Evolutionary conservation across 1,140 invertebrate species (phyloP).

Genomic region (Achatina immaculata): DNA sequence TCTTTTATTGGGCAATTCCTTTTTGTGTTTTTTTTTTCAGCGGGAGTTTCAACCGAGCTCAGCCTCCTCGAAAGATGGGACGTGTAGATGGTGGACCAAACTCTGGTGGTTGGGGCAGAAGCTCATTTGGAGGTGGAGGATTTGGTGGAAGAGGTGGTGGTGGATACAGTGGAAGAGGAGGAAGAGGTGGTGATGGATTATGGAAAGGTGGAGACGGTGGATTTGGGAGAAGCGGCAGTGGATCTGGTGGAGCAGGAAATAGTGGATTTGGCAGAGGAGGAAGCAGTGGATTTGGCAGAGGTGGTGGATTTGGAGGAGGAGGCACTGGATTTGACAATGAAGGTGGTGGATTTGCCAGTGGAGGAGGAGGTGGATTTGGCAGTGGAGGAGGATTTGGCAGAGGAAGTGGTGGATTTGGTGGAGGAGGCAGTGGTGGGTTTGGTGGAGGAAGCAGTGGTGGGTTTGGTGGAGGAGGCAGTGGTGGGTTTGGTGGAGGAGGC

Average conservation of each 20-base stretch:
- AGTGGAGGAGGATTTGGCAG: background rate
- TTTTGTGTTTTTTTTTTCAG: slow-evolving; percentile 25
- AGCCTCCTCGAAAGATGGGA: slow-evolving; percentile 30
- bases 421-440: background rate
- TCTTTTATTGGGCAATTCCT: too few relatives aligned
- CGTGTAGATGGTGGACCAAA: background rate
- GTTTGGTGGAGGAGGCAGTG: background rate
- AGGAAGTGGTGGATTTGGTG: background rate
- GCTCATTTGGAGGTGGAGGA: background rate
- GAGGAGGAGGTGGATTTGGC: background rate
- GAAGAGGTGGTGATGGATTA: slow-evolving; percentile 15
- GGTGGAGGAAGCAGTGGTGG: background rate
- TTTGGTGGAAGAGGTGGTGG: slow-evolving; percentile 12
- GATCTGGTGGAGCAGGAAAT: slow-evolving; percentile 6
- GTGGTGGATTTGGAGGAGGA: slow-evolving; percentile 11
- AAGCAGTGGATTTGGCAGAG: background rate
- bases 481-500: background rate
- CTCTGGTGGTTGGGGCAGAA: background rate
- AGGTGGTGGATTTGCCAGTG: too few relatives aligned
- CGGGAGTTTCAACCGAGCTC: background rate
- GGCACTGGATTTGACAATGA: background rate
- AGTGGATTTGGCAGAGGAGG: background rate
- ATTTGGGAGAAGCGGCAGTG: background rate
- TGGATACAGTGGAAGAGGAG: slow-evolving; percentile 10
- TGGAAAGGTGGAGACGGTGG: background rate